These are phyloP conservation scores for Axinella damicornis DNA, from an alignment of 37 sponge, comb jelly and placozoan genomes.

Conservation along the genomic window DNA sequence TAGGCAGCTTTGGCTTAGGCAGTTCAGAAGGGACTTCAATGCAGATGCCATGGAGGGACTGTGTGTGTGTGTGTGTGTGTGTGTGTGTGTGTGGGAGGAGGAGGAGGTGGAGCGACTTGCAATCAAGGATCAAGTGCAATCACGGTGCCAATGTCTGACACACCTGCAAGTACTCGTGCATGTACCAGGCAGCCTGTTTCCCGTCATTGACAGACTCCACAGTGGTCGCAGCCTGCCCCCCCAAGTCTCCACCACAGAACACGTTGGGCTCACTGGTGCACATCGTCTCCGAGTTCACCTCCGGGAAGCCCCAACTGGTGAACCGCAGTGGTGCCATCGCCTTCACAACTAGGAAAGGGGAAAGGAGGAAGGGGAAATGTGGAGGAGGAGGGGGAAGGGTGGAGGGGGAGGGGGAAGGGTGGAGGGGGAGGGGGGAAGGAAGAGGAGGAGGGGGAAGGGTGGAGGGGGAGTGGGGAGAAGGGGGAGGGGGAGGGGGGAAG, in stretches of 20 bases:
- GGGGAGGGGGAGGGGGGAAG: conserved; percentile 6
- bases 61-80: not conserved
- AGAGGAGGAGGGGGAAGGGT: too few species aligned
- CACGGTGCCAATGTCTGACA: too few species aligned
- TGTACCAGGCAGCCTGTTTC: conserved; percentile 95
- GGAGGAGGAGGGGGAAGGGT: not conserved
- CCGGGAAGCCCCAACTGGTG: conserved; percentile 81
- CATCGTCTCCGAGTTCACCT: conserved; percentile 88
- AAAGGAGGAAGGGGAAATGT: not conserved
- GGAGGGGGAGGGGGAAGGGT: not conserved
- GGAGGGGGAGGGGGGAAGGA: not conserved
- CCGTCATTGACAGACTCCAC: conserved; percentile 98
- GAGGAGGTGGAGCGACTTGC: too few species aligned
- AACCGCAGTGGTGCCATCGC: conserved; percentile 86
- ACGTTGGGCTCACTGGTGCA: conserved; percentile 77
- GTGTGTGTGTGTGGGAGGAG: too few species aligned
- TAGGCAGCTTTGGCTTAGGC: conserved; percentile 83
- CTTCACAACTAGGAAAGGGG: conserved; percentile 49
- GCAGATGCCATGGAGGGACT: conserved; percentile 92
- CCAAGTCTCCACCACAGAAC: conserved; percentile 92
- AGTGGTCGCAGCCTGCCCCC: conserved; percentile 85
- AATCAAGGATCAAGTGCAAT: too few species aligned
- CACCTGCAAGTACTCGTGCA: conserved; percentile 91
- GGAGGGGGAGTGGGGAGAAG: not conserved
- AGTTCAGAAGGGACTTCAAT: too few species aligned